These are phyloP conservation scores for Cavia aperea DNA, from an alignment of 2,113 vertebrate species.

Conservation along the genomic window DNA sequence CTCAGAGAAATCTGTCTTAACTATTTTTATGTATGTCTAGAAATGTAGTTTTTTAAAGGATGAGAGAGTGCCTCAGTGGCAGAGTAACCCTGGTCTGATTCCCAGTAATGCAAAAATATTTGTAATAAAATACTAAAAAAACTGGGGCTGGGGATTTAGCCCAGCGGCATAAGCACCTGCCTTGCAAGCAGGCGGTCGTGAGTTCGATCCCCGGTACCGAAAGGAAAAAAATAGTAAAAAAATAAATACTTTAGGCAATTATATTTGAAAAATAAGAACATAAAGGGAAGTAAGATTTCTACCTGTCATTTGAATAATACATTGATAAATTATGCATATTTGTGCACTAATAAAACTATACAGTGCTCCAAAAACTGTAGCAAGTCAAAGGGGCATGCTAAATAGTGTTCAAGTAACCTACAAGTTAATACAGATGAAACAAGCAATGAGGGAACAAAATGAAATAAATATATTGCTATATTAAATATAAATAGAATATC, in stretches of 20 bases:
- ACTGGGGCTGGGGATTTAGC: too few relatives aligned
- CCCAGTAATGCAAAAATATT: not conserved
- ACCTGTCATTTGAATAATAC: not conserved
- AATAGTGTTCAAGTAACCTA: not conserved
- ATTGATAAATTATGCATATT: not conserved
- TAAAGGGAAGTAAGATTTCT: not conserved
- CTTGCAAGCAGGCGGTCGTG: too few relatives aligned
- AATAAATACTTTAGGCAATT: not conserved
- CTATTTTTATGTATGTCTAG: too few relatives aligned
- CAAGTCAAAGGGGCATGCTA: not conserved
- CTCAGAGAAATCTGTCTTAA: too few relatives aligned
- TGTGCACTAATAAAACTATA: not conserved
- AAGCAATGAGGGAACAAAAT: not conserved
- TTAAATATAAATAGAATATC: not conserved
- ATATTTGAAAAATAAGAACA: not conserved
- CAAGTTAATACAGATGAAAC: not conserved
- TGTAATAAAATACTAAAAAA: too few relatives aligned
- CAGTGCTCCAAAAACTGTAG: not conserved
- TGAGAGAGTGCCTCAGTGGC: not conserved
- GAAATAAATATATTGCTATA: not conserved
- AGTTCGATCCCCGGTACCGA: too few relatives aligned
- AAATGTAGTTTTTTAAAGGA: not conserved
- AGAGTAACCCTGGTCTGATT: not conserved
- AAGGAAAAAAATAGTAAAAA: not conserved
- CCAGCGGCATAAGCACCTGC: too few relatives aligned